Conservation (phyloP, 2,113 vertebrate genomes). For the Alethe castanea region DNA sequence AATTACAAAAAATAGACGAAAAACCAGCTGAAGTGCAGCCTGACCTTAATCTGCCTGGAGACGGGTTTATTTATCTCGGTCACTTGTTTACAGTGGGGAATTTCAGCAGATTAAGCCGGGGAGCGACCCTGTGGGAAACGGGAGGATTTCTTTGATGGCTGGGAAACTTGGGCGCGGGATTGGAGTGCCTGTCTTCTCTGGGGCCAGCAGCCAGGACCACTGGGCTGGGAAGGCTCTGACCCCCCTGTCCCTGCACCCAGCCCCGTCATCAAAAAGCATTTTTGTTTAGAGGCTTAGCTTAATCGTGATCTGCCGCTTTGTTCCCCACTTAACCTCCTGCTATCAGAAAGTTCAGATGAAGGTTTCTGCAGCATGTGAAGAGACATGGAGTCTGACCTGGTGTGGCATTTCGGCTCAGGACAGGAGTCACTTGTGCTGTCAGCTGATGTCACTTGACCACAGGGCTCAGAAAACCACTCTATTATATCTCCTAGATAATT, state of each 20-base stretch:
- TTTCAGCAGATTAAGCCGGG: conserved; percentile 29
- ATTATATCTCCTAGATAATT: not conserved
- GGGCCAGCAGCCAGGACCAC: not conserved
- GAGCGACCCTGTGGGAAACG: conserved; percentile 44
- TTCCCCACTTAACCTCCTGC: conserved; percentile 46
- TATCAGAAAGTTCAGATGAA: conserved; percentile 44
- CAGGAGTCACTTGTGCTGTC: conserved; percentile 1
- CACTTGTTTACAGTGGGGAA: conserved; percentile 64
- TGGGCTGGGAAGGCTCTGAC: conserved; percentile 36
- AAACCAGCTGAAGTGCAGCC: conserved; percentile 68
- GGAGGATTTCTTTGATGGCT: conserved; percentile 56
- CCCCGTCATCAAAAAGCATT: conserved; percentile 38
- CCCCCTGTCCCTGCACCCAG: not conserved
- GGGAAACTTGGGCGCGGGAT: conserved; percentile 15
- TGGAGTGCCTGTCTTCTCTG: not conserved
- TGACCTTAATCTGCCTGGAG: conserved; percentile 71
- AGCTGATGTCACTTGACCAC: conserved; percentile 36
- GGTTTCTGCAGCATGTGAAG: conserved; percentile 27
- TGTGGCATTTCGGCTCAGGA: not conserved
- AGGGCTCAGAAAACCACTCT: not conserved
- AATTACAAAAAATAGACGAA: conserved; percentile 70
- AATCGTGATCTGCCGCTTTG: conserved; percentile 44
- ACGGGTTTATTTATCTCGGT: conserved; percentile 64
- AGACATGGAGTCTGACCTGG: not conserved
- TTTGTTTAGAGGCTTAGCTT: conserved; percentile 60